Conservation (phyloP, 2,113 vertebrate genomes). For the Ochotona curzoniae region DNA sequence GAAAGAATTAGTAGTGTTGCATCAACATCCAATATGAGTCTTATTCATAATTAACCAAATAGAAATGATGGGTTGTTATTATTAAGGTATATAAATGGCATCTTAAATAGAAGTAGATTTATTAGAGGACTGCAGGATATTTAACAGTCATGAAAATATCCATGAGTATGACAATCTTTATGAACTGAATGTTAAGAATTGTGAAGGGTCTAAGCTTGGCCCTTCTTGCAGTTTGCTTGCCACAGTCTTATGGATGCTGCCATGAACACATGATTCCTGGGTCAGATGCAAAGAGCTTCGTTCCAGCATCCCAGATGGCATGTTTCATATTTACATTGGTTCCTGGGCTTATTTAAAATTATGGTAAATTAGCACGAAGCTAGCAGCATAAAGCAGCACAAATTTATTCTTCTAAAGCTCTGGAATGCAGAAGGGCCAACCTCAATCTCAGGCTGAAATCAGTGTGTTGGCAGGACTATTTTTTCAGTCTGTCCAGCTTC, state of each 20-base stretch:
- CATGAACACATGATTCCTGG: not conserved
- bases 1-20: too few relatives aligned
- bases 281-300: not conserved
- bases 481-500: not conserved
- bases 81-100: slow-evolving; percentile 17
- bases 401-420: not conserved
- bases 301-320: not conserved
- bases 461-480: not conserved
- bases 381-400: not conserved
- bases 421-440: not conserved
- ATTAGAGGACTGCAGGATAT: not conserved
- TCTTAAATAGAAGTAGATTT: slow-evolving; percentile 44
- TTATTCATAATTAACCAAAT: not conserved
- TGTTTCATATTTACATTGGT: not conserved
- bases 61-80: not conserved
- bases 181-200: not conserved
- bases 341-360: not conserved
- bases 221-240: not conserved
- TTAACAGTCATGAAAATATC: not conserved
- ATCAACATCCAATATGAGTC: not conserved
- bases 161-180: not conserved
- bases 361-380: not conserved
- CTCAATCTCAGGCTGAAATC: not conserved
- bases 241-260: not conserved
- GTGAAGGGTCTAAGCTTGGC: not conserved